Percentiles rank a stretch among this genome's conserved stretches.
These are phyloP conservation scores for Melinopterus prodromus DNA, from an alignment of 2,888 invertebrate genomes.

Conservation along the genomic window DNA sequence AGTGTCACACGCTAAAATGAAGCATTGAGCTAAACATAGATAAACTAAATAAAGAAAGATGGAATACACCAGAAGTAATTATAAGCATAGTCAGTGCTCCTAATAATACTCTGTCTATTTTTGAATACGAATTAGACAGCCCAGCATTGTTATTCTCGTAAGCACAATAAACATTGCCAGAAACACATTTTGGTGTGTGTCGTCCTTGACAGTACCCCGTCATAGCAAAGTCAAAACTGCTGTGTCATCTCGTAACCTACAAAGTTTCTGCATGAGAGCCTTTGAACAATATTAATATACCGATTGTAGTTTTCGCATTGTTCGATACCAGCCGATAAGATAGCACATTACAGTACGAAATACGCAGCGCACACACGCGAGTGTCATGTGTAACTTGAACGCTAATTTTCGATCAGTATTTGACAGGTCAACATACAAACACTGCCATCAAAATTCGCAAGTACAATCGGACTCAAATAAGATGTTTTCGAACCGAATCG, in stretches of 20 bases:
- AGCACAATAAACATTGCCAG: background rate
- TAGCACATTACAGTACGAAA: background rate
- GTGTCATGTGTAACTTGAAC: background rate
- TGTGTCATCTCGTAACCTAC: background rate
- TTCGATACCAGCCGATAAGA: background rate
- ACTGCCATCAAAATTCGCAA: background rate
- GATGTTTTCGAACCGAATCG: background rate
- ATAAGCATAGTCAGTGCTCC: background rate
- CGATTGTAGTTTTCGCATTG: background rate
- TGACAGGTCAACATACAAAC: background rate
- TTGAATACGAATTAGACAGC: slow-evolving; percentile 4
- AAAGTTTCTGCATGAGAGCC: background rate
- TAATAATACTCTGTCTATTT: background rate
- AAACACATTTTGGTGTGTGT: background rate
- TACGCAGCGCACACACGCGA: background rate
- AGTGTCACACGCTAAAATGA: background rate
- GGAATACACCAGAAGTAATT: background rate
- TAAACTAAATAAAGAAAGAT: background rate
- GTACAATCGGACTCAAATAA: background rate
- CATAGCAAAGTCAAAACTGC: background rate
- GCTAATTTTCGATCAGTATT: background rate
- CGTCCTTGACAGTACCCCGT: background rate
- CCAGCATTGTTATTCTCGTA: background rate
- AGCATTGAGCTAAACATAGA: background rate
- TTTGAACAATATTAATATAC: background rate